Conservation (phyloP, 2,113 vertebrate genomes). For the Chionomys nivalis region DNA sequence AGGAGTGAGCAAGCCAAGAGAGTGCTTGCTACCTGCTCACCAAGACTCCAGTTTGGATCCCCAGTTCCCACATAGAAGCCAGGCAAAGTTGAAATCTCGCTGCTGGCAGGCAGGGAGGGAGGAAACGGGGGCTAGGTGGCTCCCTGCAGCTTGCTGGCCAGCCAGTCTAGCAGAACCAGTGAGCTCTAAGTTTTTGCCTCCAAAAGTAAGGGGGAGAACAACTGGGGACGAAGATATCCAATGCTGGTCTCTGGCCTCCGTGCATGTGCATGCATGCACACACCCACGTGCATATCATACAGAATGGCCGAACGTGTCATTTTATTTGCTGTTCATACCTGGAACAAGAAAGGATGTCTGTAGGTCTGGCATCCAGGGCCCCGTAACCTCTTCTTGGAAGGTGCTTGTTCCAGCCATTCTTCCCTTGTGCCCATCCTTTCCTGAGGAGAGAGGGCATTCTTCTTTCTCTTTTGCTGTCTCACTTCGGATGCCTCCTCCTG, state of each 20-base stretch:
- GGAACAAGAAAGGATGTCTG: background rate
- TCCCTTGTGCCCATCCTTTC: rapidly evolving
- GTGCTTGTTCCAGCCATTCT: rapidly evolving
- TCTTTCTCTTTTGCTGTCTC: background rate
- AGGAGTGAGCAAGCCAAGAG: too few species aligned
- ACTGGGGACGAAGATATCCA: background rate
- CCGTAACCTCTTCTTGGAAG: rapidly evolving
- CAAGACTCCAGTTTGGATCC: background rate
- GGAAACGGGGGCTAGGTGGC: background rate
- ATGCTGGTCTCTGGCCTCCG: background rate
- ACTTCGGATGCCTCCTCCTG: background rate
- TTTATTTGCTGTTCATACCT: background rate
- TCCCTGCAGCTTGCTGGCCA: background rate
- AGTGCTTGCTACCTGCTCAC: too few species aligned
- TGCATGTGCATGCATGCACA: too few species aligned
- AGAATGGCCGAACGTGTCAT: background rate
- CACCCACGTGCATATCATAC: background rate
- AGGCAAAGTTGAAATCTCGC: rapidly evolving
- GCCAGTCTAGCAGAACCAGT: background rate
- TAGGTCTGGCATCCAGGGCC: background rate
- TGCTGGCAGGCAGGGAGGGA: too few species aligned
- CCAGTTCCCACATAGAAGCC: background rate
- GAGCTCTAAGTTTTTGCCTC: background rate
- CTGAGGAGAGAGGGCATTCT: background rate
- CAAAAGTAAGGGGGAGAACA: background rate